These are phyloP conservation scores for Ptychoptera contaminata DNA, from an alignment of 2,888 invertebrate species.

Conservation along the genomic window DNA sequence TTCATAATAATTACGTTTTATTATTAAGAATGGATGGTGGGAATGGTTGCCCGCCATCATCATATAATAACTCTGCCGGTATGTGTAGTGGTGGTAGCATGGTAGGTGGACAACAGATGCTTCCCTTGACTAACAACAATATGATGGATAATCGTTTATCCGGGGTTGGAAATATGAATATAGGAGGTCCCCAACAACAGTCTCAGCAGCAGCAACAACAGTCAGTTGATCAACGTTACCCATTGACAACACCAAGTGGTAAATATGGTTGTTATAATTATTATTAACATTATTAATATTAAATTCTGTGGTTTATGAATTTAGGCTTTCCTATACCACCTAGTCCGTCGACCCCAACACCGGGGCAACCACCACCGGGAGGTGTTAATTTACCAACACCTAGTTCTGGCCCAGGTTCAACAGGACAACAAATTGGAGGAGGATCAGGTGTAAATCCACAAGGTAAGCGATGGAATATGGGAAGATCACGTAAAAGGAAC, in stretches of 20 bases:
- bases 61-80: too few species aligned
- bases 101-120: too few species aligned
- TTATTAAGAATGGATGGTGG: neutral
- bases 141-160: too few species aligned
- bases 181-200: too few species aligned
- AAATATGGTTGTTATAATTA: slow-evolving; percentile 20
- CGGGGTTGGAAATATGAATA: too few species aligned
- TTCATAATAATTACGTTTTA: neutral
- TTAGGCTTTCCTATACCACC: slow-evolving; percentile 32
- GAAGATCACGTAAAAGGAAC: too few species aligned
- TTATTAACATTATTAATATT: slow-evolving; percentile 24
- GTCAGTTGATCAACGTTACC: slow-evolving; percentile 15
- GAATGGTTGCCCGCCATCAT: neutral
- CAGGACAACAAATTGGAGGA: too few species aligned
- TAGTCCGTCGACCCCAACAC: slow-evolving; percentile 30
- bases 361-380: slow-evolving; percentile 3
- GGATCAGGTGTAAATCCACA: too few species aligned
- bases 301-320: neutral
- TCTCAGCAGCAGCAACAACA: slow-evolving; percentile 25
- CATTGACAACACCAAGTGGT: slow-evolving; percentile 35
- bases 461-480: too few species aligned
- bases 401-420: neutral
- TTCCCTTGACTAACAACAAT: too few species aligned
- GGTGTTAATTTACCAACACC: neutral
- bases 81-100: too few species aligned